Conservation (phyloP, 2,113 vertebrate genomes). For the Trematomus loennbergii region DNA sequence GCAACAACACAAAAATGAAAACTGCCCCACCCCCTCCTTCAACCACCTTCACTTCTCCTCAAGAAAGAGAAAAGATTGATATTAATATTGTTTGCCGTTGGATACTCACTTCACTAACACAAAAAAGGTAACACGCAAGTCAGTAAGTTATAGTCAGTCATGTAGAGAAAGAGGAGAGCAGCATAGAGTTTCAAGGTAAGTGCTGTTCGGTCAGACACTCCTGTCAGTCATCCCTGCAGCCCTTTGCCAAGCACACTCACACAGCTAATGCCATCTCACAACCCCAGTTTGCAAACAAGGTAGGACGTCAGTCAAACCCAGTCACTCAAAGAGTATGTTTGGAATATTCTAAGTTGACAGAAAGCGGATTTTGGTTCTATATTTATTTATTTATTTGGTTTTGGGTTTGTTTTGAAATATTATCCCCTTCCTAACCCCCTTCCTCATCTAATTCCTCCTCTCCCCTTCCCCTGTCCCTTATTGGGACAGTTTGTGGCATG, state of each 20-base stretch:
- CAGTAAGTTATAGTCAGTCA: constrained; percentile 87
- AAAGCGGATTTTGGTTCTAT: constrained; percentile 59
- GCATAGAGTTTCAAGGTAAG: constrained; percentile 82
- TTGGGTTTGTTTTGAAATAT: constrained; percentile 63
- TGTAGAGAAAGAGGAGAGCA: constrained; percentile 78
- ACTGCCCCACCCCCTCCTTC: constrained; percentile 68
- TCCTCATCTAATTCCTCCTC: constrained; percentile 45
- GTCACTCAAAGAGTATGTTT: constrained; percentile 58
- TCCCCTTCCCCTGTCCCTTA: constrained; percentile 46
- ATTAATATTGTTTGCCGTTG: constrained; percentile 74
- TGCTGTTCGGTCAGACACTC: constrained; percentile 80
- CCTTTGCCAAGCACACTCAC: constrained; percentile 76
- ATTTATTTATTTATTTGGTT: constrained; percentile 45
- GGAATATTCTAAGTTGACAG: constrained; percentile 39
- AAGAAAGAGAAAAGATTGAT: constrained; percentile 67
- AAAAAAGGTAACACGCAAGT: constrained; percentile 83
- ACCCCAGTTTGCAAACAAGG: constrained; percentile 76
- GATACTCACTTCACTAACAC: constrained; percentile 83
- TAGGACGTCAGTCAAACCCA: constrained; percentile 75
- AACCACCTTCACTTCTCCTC: constrained; percentile 77
- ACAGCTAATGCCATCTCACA: constrained; percentile 74
- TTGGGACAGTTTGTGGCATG: constrained; percentile 82
- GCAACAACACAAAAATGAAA: constrained; percentile 69
- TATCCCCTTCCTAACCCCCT: constrained; percentile 51
- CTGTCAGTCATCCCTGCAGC: constrained; percentile 74